Evolutionary conservation across 2,797 vertebrate genomes (phyloP), one percentile per base, ranked within the genome.

Genomic region (Pseudotriccus pelzelni): DNA sequence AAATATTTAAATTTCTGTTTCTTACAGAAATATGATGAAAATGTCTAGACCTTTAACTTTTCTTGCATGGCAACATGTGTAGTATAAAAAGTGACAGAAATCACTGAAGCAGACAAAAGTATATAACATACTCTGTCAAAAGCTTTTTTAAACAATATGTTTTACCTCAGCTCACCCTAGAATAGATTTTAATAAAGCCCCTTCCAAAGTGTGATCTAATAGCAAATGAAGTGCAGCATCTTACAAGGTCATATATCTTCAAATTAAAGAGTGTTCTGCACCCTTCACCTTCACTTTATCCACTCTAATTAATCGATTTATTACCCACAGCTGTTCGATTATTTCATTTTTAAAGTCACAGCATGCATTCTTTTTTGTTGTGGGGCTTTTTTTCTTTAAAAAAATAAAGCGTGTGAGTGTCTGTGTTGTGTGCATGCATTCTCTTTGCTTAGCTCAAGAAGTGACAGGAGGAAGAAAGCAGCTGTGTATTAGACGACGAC

Each of bases 1-100:
- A 87, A 93, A 93, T 94, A 97, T 95, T 96, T 95, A 96, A 95
- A 94, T 96, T 91, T 95, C 90, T 96, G 37, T 95, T 96, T 94
- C 91, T 92, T 94, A 82, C 68, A 76, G 87, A 96, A 95, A 93
- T 94, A 95, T 84, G 91, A 96, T 93, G 93, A 97, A 96, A 97
- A 97, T 83, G 95, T 94, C 96, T 87, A 92, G 96, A 94, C 84
- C 70, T 96, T 96, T 97, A 96, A 96, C 93, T 94, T 95, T 94
- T 75, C 88, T 94, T 92, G 74, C 76, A 79, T 17, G 9, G 95
- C 82, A 96, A 96, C 85, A 93, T 94, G 73, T 88, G 75, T 88
- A 94, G 88, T 94, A 97, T 96, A 96, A 95, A 93, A 93, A 70
- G 58, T 60, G 76, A 93, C 95, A 79, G 58, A 79, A 96, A 93